These are phyloP conservation scores for Leptinotarsa rubiginosa DNA, from an alignment of 2,888 invertebrate genomes.

Conservation along the genomic window DNA sequence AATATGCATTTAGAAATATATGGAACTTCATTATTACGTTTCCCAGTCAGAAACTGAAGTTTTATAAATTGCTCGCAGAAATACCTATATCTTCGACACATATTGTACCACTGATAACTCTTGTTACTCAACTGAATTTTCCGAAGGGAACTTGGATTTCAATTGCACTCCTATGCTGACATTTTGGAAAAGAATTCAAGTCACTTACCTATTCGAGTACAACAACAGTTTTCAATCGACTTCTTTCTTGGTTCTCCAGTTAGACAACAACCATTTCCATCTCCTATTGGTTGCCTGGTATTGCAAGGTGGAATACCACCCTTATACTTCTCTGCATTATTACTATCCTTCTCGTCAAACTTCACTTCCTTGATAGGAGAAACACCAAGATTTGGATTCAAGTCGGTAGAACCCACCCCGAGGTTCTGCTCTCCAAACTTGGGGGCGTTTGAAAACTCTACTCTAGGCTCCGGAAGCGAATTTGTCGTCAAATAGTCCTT, in stretches of 20 bases:
- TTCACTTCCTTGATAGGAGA: constrained; percentile 42
- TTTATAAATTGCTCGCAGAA: no score
- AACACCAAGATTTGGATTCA: constrained; percentile 53
- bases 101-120: no score
- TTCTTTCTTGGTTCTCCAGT: not conserved
- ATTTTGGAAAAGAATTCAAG: not conserved
- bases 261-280: constrained; percentile 13
- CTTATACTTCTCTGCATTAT: constrained; percentile 22
- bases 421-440: constrained; percentile 52
- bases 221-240: not conserved
- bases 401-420: constrained; percentile 50
- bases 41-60: no score
- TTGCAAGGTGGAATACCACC: constrained; percentile 38
- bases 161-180: no score
- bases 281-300: not conserved
- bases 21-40: no score
- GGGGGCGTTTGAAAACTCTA: constrained; percentile 47
- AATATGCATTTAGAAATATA: no score
- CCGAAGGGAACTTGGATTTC: no score
- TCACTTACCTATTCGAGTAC: constrained; percentile 8
- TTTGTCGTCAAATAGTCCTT: constrained; percentile 25
- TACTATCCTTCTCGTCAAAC: constrained; percentile 11
- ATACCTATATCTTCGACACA: no score
- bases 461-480: constrained; percentile 30
- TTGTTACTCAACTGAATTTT: no score